Percentiles rank a stretch among this genome's conserved stretches.
Evolutionary conservation across 2,888 invertebrate species (phyloP).

Genomic region (Ommatoiulus sabulosus): DNA sequence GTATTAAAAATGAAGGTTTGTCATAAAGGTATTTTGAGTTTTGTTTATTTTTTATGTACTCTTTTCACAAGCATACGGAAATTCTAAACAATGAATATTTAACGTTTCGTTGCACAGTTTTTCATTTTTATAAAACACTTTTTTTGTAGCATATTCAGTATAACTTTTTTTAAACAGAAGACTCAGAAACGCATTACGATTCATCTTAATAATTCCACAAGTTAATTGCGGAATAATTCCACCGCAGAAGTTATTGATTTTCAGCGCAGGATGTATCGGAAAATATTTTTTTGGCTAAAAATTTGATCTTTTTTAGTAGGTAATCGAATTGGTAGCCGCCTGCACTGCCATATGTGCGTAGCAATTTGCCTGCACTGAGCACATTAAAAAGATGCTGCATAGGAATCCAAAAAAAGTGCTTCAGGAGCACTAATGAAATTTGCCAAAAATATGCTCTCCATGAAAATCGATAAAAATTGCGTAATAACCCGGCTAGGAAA

Average conservation of each 20-base stretch:
- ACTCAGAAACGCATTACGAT: too few species aligned
- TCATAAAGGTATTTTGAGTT: too few species aligned
- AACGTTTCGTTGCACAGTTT: too few species aligned
- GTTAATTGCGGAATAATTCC: neutral
- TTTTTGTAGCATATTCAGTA: too few species aligned
- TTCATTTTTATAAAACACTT: too few species aligned
- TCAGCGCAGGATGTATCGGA: neutral
- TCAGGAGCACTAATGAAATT: slow-evolving; percentile 34
- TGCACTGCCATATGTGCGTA: neutral
- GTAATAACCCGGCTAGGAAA: neutral
- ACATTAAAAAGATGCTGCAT: slow-evolving; percentile 22
- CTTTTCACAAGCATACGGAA: too few species aligned
- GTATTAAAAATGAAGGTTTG: too few species aligned
- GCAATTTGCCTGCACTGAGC: neutral
- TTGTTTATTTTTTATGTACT: too few species aligned
- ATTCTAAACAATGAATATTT: too few species aligned
- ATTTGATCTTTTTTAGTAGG: neutral
- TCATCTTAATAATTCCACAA: too few species aligned
- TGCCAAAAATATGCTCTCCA: slow-evolving; percentile 7
- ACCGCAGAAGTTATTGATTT: slow-evolving; percentile 8
- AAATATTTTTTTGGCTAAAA: neutral
- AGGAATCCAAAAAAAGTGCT: slow-evolving; percentile 32
- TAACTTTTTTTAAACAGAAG: too few species aligned
- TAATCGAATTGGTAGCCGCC: slow-evolving; percentile 3
- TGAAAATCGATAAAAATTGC: neutral